Conservation (phyloP, 2,113 vertebrate species). For the Eonycteris spelaea region DNA sequence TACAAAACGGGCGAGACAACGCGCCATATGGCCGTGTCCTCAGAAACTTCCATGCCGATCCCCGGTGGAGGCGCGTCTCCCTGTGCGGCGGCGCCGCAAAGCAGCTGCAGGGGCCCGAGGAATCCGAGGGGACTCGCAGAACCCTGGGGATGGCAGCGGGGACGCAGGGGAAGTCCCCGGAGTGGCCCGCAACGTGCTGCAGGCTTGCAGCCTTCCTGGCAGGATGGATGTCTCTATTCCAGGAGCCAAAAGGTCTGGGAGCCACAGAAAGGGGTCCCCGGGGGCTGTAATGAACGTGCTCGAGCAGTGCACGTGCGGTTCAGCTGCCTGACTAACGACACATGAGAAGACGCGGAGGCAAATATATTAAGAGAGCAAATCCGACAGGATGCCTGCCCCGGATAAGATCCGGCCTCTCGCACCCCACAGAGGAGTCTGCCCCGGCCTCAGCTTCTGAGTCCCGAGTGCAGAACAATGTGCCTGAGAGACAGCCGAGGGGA, state of each 20-base stretch:
- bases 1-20: background rate
- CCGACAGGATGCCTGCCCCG: background rate
- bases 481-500: background rate
- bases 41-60: background rate
- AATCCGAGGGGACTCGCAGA: background rate
- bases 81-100: background rate
- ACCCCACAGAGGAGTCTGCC: background rate
- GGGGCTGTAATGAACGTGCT: constrained; percentile 10
- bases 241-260: constrained; percentile 21
- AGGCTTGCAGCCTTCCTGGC: constrained; percentile 50
- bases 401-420: background rate
- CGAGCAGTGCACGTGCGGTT: background rate
- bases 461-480: background rate
- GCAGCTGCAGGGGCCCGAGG: background rate
- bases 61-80: background rate
- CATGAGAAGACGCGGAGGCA: background rate
- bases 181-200: background rate
- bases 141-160: background rate
- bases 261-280: constrained; percentile 36
- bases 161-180: background rate
- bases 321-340: constrained; percentile 64
- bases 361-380: background rate
- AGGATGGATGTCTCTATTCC: constrained; percentile 53
- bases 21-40: background rate
- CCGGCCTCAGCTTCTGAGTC: background rate